Evolutionary conservation across 2,113 vertebrate genomes (phyloP).

Genomic region (Scomber colias): DNA sequence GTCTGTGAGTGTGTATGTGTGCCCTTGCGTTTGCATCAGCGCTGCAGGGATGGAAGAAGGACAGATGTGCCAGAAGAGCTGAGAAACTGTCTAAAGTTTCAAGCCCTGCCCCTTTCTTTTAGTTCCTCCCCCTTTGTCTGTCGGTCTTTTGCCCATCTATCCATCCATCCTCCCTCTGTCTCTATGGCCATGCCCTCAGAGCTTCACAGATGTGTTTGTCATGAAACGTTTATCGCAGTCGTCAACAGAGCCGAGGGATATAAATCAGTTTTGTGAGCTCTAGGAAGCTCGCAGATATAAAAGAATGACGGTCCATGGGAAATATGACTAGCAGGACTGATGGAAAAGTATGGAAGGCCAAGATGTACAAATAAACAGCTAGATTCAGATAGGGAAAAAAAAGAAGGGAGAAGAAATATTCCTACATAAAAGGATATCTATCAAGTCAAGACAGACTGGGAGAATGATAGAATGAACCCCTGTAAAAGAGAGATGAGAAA

Average conservation of each 20-base stretch:
- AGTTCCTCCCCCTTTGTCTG: neutral
- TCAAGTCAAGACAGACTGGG: neutral
- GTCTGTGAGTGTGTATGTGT: conserved; percentile 24
- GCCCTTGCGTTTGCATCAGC: conserved; percentile 42
- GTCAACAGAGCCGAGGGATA: conserved; percentile 14
- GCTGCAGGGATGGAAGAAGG: conserved; percentile 55
- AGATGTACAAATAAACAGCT: conserved; percentile 19
- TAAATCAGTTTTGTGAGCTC: conserved; percentile 35
- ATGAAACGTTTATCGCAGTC: conserved; percentile 55
- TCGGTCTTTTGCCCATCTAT: neutral
- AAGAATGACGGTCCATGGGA: conserved; percentile 35
- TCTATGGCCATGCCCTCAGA: neutral
- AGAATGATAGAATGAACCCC: neutral
- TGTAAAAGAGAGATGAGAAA: neutral
- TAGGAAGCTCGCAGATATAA: conserved; percentile 25
- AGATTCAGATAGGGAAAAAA: neutral
- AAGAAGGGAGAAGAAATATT: neutral
- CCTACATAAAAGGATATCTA: neutral
- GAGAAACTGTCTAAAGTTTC: conserved; percentile 24
- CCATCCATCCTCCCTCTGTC: neutral
- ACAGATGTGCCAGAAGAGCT: conserved; percentile 58
- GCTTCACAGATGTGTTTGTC: conserved; percentile 63
- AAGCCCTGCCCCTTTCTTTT: neutral
- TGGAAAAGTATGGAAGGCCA: conserved; percentile 25
- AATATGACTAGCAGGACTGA: conserved; percentile 22